These are phyloP conservation scores for Stegostoma tigrinum DNA, from an alignment of 2,113 vertebrate genomes.

Conservation along the genomic window DNA sequence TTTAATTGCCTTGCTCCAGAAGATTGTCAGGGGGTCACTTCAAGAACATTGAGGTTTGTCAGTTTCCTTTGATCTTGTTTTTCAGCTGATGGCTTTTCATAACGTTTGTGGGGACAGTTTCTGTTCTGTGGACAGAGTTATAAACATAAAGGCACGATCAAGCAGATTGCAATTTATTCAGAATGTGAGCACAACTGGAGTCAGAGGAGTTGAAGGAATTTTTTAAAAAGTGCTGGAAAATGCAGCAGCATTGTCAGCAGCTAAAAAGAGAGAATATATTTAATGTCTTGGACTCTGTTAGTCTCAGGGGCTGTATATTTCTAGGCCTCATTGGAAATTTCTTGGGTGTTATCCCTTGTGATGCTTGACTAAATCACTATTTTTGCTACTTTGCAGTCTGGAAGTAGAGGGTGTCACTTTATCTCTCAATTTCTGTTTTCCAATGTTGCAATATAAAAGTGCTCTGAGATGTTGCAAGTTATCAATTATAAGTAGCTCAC, in stretches of 20 bases:
- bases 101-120: background rate
- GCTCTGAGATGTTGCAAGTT: background rate
- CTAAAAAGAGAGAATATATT: background rate
- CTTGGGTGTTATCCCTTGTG: background rate
- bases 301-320: background rate
- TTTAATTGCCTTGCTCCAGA: slow-evolving; percentile 39
- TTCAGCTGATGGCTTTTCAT: background rate
- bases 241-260: background rate
- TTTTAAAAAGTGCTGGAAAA: background rate
- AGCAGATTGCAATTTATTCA: background rate
- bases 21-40: slow-evolving; percentile 12
- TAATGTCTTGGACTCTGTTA: background rate
- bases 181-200: background rate
- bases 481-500: no score
- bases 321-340: background rate
- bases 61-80: slow-evolving; percentile 42
- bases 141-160: background rate
- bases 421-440: background rate
- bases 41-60: background rate
- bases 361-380: background rate
- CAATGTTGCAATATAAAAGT: background rate
- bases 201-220: background rate
- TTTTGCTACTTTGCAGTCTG: background rate
- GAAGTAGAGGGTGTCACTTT: background rate
- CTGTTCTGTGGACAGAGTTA: no score